A percentile compares a stretch with the other conserved stretches of the same genome.
Conservation (phyloP, 2,888 invertebrate genomes). For the Ornithoptera alexandrae region DNA sequence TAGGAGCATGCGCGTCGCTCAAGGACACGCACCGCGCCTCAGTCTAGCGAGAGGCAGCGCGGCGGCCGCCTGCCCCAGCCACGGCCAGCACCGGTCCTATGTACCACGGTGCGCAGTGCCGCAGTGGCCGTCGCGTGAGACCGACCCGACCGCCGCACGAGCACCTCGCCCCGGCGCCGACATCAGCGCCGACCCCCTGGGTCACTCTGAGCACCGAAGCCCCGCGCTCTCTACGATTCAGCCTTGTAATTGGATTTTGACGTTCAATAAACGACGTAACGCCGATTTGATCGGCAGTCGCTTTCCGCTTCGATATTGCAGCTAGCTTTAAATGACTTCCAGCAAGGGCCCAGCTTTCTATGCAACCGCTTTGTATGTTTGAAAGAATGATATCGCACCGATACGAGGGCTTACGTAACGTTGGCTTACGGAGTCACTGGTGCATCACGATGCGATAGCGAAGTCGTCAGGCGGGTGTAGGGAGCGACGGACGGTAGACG, state of each 20-base stretch:
- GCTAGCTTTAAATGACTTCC: constrained; percentile 64
- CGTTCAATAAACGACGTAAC: constrained; percentile 73
- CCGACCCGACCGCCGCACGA: constrained; percentile 46
- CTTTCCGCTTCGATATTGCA: constrained; percentile 74
- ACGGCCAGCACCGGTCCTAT: constrained; percentile 38
- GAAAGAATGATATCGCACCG: constrained; percentile 47
- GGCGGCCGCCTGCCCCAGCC: constrained; percentile 51
- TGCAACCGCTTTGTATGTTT: constrained; percentile 68
- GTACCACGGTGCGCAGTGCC: constrained; percentile 62
- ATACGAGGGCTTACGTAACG: constrained; percentile 65
- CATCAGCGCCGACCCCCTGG: constrained; percentile 60
- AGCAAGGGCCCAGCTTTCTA: constrained; percentile 58
- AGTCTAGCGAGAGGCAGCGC: constrained; percentile 71
- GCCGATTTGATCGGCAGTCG: constrained; percentile 72
- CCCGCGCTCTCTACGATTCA: constrained; percentile 76
- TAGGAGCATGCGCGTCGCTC: constrained; percentile 66
- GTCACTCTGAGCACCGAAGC: constrained; percentile 70
- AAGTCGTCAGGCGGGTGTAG: constrained; percentile 48
- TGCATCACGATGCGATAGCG: constrained; percentile 62
- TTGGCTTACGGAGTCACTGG: constrained; percentile 53
- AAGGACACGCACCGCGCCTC: constrained; percentile 74
- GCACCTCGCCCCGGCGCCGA: constrained; percentile 61
- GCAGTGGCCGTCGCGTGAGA: constrained; percentile 64
- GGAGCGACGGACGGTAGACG: constrained; percentile 47
- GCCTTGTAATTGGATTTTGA: constrained; percentile 78